These are phyloP conservation scores for Perca schrenkii DNA, from an alignment of 2,113 vertebrate species.

Conservation along the genomic window DNA sequence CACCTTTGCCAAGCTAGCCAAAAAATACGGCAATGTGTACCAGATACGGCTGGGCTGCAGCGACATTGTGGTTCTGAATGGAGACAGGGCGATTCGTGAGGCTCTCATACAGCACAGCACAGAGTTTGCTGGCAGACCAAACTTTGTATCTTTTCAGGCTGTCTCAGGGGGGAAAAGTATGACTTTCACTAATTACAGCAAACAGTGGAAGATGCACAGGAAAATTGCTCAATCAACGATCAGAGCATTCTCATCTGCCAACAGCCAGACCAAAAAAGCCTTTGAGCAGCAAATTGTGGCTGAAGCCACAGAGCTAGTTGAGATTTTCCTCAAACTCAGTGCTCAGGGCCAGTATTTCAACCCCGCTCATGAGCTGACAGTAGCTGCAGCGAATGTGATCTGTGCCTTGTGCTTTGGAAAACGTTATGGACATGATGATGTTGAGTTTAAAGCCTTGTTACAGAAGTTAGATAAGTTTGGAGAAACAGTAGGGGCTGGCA, in stretches of 20 bases:
- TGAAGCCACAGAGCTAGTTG: slow-evolving; percentile 84
- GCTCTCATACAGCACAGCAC: slow-evolving; percentile 85
- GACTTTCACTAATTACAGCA: slow-evolving; percentile 84
- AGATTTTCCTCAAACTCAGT: slow-evolving; percentile 73
- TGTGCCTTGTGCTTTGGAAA: slow-evolving; percentile 89
- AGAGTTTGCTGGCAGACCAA: slow-evolving; percentile 89
- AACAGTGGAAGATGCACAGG: slow-evolving; percentile 85
- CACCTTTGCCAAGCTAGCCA: slow-evolving; percentile 82
- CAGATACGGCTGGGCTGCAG: slow-evolving; percentile 85
- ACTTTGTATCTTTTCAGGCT: slow-evolving; percentile 87
- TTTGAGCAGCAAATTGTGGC: slow-evolving; percentile 86
- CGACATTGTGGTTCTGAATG: slow-evolving; percentile 87
- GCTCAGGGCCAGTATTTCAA: slow-evolving; percentile 73
- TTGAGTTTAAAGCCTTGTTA: slow-evolving; percentile 85
- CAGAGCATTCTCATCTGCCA: slow-evolving; percentile 82
- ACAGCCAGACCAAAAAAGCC: slow-evolving; percentile 78
- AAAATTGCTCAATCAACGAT: slow-evolving; percentile 86
- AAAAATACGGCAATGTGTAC: slow-evolving; percentile 87
- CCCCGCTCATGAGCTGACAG: slow-evolving; percentile 81
- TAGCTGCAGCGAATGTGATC: slow-evolving; percentile 87
- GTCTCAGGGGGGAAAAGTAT: slow-evolving; percentile 85
- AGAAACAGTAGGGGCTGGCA: slow-evolving; percentile 87
- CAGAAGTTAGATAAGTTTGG: slow-evolving; percentile 81
- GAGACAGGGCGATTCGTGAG: slow-evolving; percentile 83
- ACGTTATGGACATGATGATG: slow-evolving; percentile 84